These are phyloP conservation scores for Temnothorax nylanderi DNA, from an alignment of 1,140 invertebrate genomes.

Conservation along the genomic window DNA sequence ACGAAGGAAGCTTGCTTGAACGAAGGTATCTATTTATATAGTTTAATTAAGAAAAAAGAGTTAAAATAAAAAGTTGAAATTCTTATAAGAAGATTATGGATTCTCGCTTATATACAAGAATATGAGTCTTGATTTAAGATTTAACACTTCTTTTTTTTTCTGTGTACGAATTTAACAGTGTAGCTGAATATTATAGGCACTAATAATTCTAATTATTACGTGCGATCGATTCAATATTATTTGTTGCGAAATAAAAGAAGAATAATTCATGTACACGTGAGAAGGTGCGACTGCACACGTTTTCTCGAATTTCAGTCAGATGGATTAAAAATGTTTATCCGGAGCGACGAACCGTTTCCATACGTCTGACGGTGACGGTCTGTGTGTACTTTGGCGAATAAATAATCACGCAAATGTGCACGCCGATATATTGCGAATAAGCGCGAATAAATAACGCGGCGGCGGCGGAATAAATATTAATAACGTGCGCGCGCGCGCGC, in stretches of 20 bases:
- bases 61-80: no score
- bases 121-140: no score
- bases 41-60: no score
- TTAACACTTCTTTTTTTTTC: no score
- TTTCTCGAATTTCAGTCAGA: background rate
- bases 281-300: no score
- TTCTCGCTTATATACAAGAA: no score
- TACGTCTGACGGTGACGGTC: no score
- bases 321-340: background rate
- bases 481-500: background rate
- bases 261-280: background rate
- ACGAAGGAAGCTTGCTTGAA: no score
- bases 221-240: background rate
- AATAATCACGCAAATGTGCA: slow-evolving; percentile 7
- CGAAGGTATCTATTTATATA: no score
- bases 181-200: no score
- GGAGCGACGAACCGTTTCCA: background rate
- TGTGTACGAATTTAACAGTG: no score
- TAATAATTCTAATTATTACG: background rate
- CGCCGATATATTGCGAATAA: background rate
- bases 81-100: no score
- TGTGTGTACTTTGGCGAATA: background rate
- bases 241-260: background rate
- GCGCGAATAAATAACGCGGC: background rate
- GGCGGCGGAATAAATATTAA: slow-evolving; percentile 11